Conservation (phyloP, 2,888 invertebrate species). For the Rhagonycha lutea region DNA sequence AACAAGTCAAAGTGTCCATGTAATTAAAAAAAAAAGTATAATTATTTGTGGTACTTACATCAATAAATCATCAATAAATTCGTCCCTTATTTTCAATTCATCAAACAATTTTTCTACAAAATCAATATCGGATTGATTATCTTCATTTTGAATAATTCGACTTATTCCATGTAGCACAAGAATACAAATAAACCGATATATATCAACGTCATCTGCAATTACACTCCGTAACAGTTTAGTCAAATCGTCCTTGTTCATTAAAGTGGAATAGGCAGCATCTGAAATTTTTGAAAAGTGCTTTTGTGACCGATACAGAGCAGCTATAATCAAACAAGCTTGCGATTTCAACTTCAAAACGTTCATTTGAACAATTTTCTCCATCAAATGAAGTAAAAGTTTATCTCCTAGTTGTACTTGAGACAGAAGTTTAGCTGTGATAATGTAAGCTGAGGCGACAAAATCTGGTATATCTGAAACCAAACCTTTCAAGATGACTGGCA, state of each 20-base stretch:
- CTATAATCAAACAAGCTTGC: slow-evolving; percentile 68
- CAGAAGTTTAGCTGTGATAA: slow-evolving; percentile 73
- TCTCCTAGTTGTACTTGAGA: slow-evolving; percentile 64
- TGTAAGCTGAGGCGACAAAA: slow-evolving; percentile 73
- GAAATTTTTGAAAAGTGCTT: slow-evolving; percentile 58
- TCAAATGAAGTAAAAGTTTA: slow-evolving; percentile 62
- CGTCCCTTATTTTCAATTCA: slow-evolving; percentile 62
- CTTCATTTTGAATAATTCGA: slow-evolving; percentile 58
- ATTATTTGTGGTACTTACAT: slow-evolving; percentile 61
- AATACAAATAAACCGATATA: slow-evolving; percentile 62
- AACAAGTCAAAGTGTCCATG: too few relatives aligned
- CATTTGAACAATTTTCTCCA: slow-evolving; percentile 63
- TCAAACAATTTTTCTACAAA: slow-evolving; percentile 64
- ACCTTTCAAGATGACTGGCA: slow-evolving; percentile 74
- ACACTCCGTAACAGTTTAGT: slow-evolving; percentile 59
- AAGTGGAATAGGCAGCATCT: slow-evolving; percentile 58
- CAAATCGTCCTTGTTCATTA: slow-evolving; percentile 58
- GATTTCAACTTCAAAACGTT: slow-evolving; percentile 59
- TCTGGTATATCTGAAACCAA: slow-evolving; percentile 70
- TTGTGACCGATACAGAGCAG: slow-evolving; percentile 67
- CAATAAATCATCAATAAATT: slow-evolving; percentile 61
- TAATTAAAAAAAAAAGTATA: too few relatives aligned
- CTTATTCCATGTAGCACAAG: slow-evolving; percentile 61
- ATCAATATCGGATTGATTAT: slow-evolving; percentile 56
- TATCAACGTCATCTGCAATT: slow-evolving; percentile 60